phyloP scores from a whole-genome alignment of 2,113 vertebrate species.

The Ceyx cyanopectus region DNA sequence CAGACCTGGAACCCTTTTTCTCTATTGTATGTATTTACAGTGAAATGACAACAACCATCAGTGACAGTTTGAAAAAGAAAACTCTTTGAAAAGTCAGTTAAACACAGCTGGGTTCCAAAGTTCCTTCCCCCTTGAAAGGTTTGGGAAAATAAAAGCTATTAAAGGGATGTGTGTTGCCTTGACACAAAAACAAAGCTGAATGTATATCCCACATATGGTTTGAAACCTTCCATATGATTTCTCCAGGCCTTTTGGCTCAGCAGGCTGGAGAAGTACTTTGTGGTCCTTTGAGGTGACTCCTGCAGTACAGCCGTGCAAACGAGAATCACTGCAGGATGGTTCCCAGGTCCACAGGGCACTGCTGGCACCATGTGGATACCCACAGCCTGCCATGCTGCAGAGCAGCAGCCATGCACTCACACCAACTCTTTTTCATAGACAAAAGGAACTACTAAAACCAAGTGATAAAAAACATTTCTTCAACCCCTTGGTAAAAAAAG shows the following conservation, averaged over 20 bases:
- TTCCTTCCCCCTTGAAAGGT: background rate
- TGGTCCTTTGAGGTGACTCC: background rate
- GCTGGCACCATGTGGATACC: background rate
- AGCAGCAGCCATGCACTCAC: background rate
- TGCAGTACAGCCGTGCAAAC: background rate
- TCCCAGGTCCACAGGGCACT: background rate
- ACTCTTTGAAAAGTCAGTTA: background rate
- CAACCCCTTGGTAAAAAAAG: background rate
- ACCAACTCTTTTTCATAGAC: background rate
- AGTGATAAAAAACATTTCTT: background rate
- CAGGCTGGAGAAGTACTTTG: background rate
- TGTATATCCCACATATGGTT: background rate
- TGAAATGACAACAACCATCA: background rate
- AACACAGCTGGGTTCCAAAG: background rate
- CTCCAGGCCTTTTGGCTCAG: background rate
- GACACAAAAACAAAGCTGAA: background rate
- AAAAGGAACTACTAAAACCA: background rate
- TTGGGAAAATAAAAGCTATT: background rate
- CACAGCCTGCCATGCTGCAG: background rate
- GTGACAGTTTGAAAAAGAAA: background rate
- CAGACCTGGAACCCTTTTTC: background rate
- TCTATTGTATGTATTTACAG: background rate
- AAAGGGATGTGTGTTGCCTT: background rate
- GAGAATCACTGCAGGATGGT: background rate
- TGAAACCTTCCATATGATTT: background rate